These are phyloP conservation scores for Hesperia comma DNA, from an alignment of 2,888 invertebrate genomes.

Conservation along the genomic window DNA sequence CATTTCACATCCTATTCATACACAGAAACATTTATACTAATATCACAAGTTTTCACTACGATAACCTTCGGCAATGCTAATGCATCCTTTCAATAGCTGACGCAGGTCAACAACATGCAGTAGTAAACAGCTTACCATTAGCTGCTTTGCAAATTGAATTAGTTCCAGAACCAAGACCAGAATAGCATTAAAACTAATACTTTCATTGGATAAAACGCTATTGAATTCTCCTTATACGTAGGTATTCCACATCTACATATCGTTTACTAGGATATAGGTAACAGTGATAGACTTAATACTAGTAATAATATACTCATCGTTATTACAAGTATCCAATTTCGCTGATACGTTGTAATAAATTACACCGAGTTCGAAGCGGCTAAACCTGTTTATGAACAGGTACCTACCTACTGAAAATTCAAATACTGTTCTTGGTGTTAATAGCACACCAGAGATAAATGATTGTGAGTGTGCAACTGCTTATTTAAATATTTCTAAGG, in stretches of 20 bases:
- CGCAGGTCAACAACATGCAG: slow-evolving; percentile 64
- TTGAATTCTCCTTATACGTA: slow-evolving; percentile 20
- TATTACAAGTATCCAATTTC: slow-evolving; percentile 11
- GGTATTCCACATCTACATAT: neutral
- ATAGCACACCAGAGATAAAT: slow-evolving; percentile 1
- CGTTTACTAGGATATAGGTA: slow-evolving; percentile 5
- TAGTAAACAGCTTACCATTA: slow-evolving; percentile 53
- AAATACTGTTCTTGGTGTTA: slow-evolving; percentile 6
- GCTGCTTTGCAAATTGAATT: slow-evolving; percentile 68
- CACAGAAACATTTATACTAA: neutral
- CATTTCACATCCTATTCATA: neutral
- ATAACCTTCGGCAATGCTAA: slow-evolving; percentile 10
- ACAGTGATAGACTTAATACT: slow-evolving; percentile 2
- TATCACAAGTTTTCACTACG: slow-evolving; percentile 2
- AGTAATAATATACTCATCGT: slow-evolving; percentile 4
- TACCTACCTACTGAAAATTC: slow-evolving; percentile 7
- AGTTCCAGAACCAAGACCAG: slow-evolving; percentile 58
- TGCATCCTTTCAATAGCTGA: slow-evolving; percentile 25
- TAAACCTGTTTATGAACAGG: slow-evolving; percentile 15
- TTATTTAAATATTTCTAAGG: neutral
- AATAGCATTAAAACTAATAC: slow-evolving; percentile 54
- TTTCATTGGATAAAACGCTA: slow-evolving; percentile 56
- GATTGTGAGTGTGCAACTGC: neutral
- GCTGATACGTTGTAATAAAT: slow-evolving; percentile 16
- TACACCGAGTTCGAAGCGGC: neutral